These are phyloP conservation scores for Boloria selene DNA, from an alignment of 2,888 invertebrate genomes.

Conservation along the genomic window DNA sequence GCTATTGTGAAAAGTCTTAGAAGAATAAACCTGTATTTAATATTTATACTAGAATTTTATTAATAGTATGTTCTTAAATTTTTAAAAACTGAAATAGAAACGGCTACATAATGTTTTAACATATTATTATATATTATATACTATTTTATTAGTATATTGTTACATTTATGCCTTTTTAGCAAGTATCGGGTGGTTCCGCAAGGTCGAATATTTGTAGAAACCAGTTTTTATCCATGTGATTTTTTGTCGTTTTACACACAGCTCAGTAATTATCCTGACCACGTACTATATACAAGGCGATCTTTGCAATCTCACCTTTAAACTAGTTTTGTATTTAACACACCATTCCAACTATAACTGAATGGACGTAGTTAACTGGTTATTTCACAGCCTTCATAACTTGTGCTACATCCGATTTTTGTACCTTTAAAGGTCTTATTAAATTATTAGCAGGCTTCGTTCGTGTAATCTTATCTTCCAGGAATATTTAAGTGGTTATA, in stretches of 20 bases:
- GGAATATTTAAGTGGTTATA: too few species aligned
- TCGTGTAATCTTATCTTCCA: too few species aligned
- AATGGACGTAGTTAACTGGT: conserved; percentile 6
- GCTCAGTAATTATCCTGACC: conserved; percentile 31
- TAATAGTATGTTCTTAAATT: too few species aligned
- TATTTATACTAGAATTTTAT: too few species aligned
- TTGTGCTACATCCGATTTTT: conserved; percentile 13
- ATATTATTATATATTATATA: not conserved
- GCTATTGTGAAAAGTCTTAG: too few species aligned
- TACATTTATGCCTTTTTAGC: not conserved
- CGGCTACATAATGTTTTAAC: too few species aligned
- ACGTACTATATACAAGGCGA: conserved; percentile 31
- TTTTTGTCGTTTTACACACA: conserved; percentile 16
- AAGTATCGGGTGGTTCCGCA: conserved; percentile 31
- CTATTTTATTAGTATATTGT: too few species aligned
- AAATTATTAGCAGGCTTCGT: not conserved
- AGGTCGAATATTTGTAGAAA: conserved; percentile 33
- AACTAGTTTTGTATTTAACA: conserved; percentile 10
- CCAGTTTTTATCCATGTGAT: conserved; percentile 28
- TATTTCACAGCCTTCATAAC: conserved; percentile 17
- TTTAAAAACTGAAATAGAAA: too few species aligned
- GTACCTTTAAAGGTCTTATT: conserved; percentile 11
- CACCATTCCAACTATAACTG: conserved; percentile 9
- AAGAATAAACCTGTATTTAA: too few species aligned
- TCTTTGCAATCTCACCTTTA: conserved; percentile 10